phyloP scores from a whole-genome alignment of 2,888 invertebrate genomes.

The Epistrophella euchroma region DNA sequence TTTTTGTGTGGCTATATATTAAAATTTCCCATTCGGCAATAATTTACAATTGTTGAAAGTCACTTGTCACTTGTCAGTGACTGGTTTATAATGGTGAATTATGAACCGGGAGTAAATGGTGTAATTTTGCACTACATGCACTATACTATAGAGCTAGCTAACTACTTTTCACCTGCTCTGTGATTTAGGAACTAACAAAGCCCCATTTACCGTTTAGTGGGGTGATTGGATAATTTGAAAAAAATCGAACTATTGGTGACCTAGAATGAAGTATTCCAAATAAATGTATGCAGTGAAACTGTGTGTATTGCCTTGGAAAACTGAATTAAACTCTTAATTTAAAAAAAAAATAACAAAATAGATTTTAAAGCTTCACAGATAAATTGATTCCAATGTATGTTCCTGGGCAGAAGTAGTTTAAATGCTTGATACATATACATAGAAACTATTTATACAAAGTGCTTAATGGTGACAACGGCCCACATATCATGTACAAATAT shows the following conservation, averaged over 20 bases:
- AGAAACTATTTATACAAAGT: no score
- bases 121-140: conserved; percentile 43
- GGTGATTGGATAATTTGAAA: conserved; percentile 15
- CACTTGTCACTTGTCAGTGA: conserved; percentile 75
- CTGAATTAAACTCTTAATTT: no score
- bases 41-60: conserved; percentile 74
- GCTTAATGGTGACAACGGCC: no score
- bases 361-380: no score
- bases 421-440: no score
- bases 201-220: conserved; percentile 19
- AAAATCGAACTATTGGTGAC: conserved; percentile 2
- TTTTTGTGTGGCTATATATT: conserved; percentile 34
- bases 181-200: conserved; percentile 25
- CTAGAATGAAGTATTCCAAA: conserved; percentile 1
- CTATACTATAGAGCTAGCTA: not conserved
- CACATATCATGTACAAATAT: no score
- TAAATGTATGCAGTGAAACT: not conserved
- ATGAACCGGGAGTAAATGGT: conserved; percentile 65
- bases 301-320: no score
- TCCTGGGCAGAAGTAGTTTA: no score
- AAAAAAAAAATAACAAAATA: no score
- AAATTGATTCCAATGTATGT: no score
- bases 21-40: conserved; percentile 67
- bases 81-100: conserved; percentile 75
- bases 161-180: conserved; percentile 2